Base-by-base conservation (phyloP, 2,888 invertebrate species). In the Ethmia dodecea region DNA sequence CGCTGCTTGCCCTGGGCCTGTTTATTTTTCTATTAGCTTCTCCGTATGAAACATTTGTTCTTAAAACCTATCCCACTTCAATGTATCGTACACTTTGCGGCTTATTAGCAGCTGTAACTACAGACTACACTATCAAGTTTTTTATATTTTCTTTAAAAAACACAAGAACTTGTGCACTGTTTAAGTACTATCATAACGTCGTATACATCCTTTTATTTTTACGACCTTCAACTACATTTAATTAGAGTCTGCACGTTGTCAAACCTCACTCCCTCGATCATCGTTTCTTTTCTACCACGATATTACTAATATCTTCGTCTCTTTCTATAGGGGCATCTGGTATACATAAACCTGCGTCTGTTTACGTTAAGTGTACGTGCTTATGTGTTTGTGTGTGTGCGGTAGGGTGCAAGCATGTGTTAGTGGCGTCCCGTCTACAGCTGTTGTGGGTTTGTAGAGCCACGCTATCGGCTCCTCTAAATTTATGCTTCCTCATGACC, bases 401-500 rank as follows among this genome's bases (percentile, higher is more conserved):
- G 84, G 80, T 74, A 78, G 70, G 55, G 45, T 64, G 65, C 58
- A 75, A 80, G 79, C 79, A 79, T 69, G 31, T 69, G 70, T 48
- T 65, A 57, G 60, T 66, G 65, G 71, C 66, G 60, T 73, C 67
- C 57, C 65, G 71, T 73, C 73, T 78, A 86, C 84, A 84, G 84
- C 83, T 86, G 84, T 74, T 83, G 75, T 74, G 64, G 75, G 72
- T 71, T 75, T 72, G 71, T 79, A 61, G 65, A 68, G 64, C 68
- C 66, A 61, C 61, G 60, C 63, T 71, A 74, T 78, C 67, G 79
- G 63, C 73, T 75, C 55, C 63, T 71, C 73, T 74, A 78, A 79
- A 81, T 84, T 74, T 83, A 84, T 81, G 77, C 81, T 79, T 81
- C 81, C 80, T 78, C 80, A 78, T 81, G 84, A 75, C 75, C 79